phyloP scores from a whole-genome alignment of 2,797 vertebrate species.

The Argyrosomus regius region DNA sequence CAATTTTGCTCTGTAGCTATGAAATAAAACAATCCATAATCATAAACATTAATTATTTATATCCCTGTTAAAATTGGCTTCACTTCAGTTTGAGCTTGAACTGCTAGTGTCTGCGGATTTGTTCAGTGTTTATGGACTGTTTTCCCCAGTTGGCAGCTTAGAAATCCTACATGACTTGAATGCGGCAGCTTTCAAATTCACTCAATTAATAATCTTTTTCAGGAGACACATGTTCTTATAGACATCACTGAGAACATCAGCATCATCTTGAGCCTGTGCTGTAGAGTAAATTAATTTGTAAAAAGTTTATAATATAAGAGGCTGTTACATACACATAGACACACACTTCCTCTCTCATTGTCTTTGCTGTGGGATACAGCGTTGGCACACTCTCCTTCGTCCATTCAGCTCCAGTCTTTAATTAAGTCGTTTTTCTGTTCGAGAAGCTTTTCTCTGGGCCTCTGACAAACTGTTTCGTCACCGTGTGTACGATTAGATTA shows the following conservation, averaged over 20 bases:
- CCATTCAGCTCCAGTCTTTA: conserved; percentile 65
- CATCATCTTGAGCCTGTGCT: conserved; percentile 1
- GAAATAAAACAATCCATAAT: too few relatives aligned
- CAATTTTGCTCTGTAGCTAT: too few relatives aligned
- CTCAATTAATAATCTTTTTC: conserved; percentile 15
- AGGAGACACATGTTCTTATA: neutral
- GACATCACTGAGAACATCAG: neutral
- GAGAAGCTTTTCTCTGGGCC: conserved; percentile 53
- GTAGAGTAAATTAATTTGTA: neutral
- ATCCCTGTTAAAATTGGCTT: neutral
- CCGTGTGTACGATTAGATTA: conserved; percentile 66
- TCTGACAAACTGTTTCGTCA: conserved; percentile 67
- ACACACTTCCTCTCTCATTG: conserved; percentile 65
- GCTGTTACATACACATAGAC: conserved; percentile 29
- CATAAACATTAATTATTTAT: neutral
- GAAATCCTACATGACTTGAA: conserved; percentile 58
- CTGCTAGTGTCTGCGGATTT: conserved; percentile 12
- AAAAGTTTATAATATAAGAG: conserved; percentile 18
- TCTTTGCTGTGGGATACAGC: conserved; percentile 61
- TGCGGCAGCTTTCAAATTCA: conserved; percentile 29
- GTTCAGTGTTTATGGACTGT: conserved; percentile 30
- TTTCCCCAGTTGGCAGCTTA: conserved; percentile 53
- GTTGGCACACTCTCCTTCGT: conserved; percentile 45
- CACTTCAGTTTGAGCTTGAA: neutral
- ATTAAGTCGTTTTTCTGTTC: conserved; percentile 71